Evolutionary conservation across 2,888 invertebrate species (phyloP).

Genomic region (Carpatolechia fugitivella): DNA sequence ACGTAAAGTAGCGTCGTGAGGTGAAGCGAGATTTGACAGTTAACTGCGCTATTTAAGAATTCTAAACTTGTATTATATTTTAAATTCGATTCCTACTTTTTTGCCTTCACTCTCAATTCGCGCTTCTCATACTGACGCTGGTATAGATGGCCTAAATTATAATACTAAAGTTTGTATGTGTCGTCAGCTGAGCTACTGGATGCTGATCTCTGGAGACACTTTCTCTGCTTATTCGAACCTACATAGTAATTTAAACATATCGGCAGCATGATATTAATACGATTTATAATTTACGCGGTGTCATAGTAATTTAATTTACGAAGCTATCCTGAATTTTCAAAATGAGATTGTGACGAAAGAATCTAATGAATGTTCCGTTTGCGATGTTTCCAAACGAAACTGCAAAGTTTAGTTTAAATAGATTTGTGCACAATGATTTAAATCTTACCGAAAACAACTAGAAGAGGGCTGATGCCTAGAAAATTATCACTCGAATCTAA

Average conservation of each 20-base stretch:
- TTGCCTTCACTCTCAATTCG: not conserved
- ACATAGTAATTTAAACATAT: constrained; percentile 43
- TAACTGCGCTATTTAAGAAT: not conserved
- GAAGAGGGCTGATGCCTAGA: not conserved
- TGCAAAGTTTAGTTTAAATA: constrained; percentile 34
- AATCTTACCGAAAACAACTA: constrained; percentile 19
- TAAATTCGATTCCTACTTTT: not conserved
- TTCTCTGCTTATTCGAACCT: constrained; percentile 47
- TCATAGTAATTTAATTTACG: constrained; percentile 55
- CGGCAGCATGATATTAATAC: constrained; percentile 56
- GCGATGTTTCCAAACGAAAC: constrained; percentile 58
- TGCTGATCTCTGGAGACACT: constrained; percentile 17
- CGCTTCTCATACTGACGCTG: not conserved
- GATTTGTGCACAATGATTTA: constrained; percentile 35
- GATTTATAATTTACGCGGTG: constrained; percentile 64
- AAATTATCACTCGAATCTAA: not conserved
- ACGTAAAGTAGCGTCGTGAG: constrained; percentile 36
- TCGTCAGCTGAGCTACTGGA: constrained; percentile 30
- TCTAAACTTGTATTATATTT: not conserved
- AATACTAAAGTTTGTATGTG: constrained; percentile 42
- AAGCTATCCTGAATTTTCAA: constrained; percentile 50
- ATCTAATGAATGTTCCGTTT: constrained; percentile 34
- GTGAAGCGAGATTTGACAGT: not conserved
- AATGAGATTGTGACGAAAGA: constrained; percentile 36
- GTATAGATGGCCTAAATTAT: constrained; percentile 22